Evolutionary conservation across 2,888 invertebrate genomes (phyloP), one percentile per base, ranked within the genome.

Genomic region (Dolomedes plantarius): DNA sequence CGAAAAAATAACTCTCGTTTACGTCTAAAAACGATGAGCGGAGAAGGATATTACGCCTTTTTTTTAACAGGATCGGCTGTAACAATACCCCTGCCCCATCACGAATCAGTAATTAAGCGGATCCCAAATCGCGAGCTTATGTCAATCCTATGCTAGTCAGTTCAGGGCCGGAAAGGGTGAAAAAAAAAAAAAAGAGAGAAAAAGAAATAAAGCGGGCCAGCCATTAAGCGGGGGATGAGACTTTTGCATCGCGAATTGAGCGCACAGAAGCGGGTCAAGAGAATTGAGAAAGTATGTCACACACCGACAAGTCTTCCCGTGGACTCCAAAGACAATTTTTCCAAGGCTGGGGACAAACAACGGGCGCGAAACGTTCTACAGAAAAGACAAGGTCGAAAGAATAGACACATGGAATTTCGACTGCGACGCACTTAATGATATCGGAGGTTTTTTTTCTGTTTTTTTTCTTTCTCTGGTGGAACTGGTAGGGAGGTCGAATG

Each of bases 191-290:
- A 46, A 46, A 46, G 16, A 46, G 16, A 46, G 16, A 16, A 16
- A 16, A 16, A 16, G 16, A 46, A 46, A 9, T 16, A 46, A 46
- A 46, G n/a, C 46, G 65, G 29, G 32, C 64, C 31, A 11, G 31
- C 72, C 31, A 73, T 78, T 78, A 29, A 73, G 81, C 75, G 81
- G 81, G 75, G 81, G 81, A 81, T 81, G 81, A 69, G 41, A 41
- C 71, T 65, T 65, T 32, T 64, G 36, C 31, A 31, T 19, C n/a
- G n/a, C n/a, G 28, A 68, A 69, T 41, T 68, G 76, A 77, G 76
- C 46, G 50, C 76, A 77, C 32, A 23, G 74, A 81, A 81, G 39
- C 68, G 62, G 82, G 82, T 82, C 82, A 82, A 82, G 82, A 31
- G 82, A 82, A 82, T 41, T 29, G 19, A 65, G 76, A 28, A 36